Evolutionary conservation across 2,888 invertebrate species (phyloP), one percentile per base, ranked within the genome.

Genomic region (Muscina levida): DNA sequence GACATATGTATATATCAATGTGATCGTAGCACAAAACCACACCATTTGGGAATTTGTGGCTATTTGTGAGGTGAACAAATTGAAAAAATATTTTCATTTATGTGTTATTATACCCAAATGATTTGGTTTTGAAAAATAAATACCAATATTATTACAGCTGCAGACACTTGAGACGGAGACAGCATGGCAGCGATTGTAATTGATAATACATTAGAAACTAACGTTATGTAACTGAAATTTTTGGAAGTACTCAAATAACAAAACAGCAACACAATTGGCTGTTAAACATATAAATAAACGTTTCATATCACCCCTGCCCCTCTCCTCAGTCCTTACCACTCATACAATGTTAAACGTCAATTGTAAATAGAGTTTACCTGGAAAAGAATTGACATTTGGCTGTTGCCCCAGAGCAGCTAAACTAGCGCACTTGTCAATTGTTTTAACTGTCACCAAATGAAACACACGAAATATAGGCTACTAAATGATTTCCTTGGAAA

Each of bases 361-460:
- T 13, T 31, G 31, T 31, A 8, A 31, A 31, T 31, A n/a, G n/a
- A n/a, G n/a, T n/a, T n/a, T n/a, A n/a, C n/a, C n/a, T n/a, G 13
- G 22, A 59, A 59, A 15, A 4, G 19, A 17, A 48, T 19, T 6
- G 19, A 48, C 15, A 8, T n/a, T 44, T 44, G 11, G 44, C 39
- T 11, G 62, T 37, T 22, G 48, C 11, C 11, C 13, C 48, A 48
- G 37, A 53, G 13, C 22, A 39, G 10, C 42, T 1, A 65, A 48
- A 31, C 31, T 44, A 74, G 68, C 65, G 67, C 77, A 72, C 67
- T 77, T 72, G 77, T 53, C 67, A 53, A 37, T 56, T 71, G 56
- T 37, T 13, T 11, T 37, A 22, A 39, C 77, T 77, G 68, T 73
- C 77, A 56, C 42, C 37, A 13, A n/a, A n/a, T 17, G n/a, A 48